Percentiles rank a stretch among this genome's conserved stretches.
phyloP scores from a whole-genome alignment of 2,888 invertebrate genomes.

The Sceliomorpha sp. region DNA sequence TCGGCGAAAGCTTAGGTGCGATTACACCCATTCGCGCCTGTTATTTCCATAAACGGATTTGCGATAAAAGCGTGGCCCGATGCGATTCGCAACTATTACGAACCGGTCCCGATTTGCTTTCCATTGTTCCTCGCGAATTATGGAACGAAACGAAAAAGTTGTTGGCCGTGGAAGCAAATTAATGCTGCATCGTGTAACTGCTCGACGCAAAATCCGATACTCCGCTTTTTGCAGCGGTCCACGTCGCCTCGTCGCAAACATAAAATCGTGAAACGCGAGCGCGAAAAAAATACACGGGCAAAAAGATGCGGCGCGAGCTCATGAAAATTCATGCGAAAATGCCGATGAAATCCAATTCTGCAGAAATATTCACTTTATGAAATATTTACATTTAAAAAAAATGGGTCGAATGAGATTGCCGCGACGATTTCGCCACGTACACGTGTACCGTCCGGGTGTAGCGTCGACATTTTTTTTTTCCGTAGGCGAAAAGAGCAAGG shows the following conservation, averaged over 20 bases:
- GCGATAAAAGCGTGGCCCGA: slow-evolving; percentile 31
- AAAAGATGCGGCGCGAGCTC: background rate
- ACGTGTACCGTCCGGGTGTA: too few species aligned
- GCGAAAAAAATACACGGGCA: background rate
- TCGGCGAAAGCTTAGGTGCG: slow-evolving; percentile 37
- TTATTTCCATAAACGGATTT: slow-evolving; percentile 47
- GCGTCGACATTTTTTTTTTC: too few species aligned
- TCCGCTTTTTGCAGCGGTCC: background rate
- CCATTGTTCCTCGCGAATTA: slow-evolving; percentile 25
- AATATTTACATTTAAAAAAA: slow-evolving; percentile 3
- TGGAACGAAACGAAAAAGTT: slow-evolving; percentile 11
- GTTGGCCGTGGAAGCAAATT: slow-evolving; percentile 12
- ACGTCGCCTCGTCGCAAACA: background rate
- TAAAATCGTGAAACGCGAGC: background rate
- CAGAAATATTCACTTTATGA: slow-evolving; percentile 4
- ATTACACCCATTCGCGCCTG: slow-evolving; percentile 39
- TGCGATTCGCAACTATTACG: slow-evolving; percentile 8
- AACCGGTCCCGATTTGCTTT: background rate
- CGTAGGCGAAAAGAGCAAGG: too few species aligned
- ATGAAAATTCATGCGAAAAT: slow-evolving; percentile 3
- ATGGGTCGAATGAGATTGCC: background rate
- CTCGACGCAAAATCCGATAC: background rate
- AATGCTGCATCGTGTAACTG: slow-evolving; percentile 11
- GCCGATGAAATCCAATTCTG: slow-evolving; percentile 2
- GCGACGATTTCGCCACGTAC: background rate